Conservation (phyloP, 2,888 invertebrate genomes). For the Syrista parreyssii region DNA sequence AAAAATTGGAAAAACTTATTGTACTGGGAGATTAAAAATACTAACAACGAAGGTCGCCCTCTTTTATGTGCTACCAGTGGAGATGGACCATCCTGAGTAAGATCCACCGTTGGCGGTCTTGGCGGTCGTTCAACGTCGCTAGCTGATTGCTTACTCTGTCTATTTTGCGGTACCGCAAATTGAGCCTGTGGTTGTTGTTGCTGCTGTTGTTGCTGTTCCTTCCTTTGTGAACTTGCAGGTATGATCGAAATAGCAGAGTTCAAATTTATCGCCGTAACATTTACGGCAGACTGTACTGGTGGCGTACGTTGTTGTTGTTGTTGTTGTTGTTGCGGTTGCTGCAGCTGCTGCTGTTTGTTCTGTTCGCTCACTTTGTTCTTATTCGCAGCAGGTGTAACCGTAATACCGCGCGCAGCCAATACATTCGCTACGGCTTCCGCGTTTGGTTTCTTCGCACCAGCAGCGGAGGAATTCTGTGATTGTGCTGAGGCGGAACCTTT, state of each 20-base stretch:
- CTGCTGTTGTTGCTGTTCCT: conserved; percentile 43
- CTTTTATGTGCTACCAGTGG: conserved; percentile 63
- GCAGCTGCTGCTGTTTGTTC: conserved; percentile 49
- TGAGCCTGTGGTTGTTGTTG: conserved; percentile 48
- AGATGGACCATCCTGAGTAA: conserved; percentile 60
- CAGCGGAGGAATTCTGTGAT: conserved; percentile 50
- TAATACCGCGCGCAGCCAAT: conserved; percentile 81
- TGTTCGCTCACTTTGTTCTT: conserved; percentile 57
- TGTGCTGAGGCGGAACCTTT: conserved; percentile 62
- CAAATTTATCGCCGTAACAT: conserved; percentile 68
- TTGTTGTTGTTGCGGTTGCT: conserved; percentile 65
- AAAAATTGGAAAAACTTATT: not conserved
- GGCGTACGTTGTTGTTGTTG: conserved; percentile 62
- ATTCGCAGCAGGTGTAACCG: conserved; percentile 77
- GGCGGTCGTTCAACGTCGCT: conserved; percentile 66
- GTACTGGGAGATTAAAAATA: conserved; percentile 5
- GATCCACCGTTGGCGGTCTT: conserved; percentile 66
- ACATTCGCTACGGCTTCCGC: conserved; percentile 83
- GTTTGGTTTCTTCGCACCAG: conserved; percentile 72
- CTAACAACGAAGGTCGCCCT: conserved; percentile 61
- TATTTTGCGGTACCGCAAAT: conserved; percentile 65
- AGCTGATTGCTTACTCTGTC: conserved; percentile 49
- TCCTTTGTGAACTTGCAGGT: conserved; percentile 67
- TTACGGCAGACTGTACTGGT: conserved; percentile 42
- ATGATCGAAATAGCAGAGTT: conserved; percentile 74